Evolutionary conservation across 2,797 vertebrate genomes (phyloP).

Genomic region (Syndactyla subalaris): DNA sequence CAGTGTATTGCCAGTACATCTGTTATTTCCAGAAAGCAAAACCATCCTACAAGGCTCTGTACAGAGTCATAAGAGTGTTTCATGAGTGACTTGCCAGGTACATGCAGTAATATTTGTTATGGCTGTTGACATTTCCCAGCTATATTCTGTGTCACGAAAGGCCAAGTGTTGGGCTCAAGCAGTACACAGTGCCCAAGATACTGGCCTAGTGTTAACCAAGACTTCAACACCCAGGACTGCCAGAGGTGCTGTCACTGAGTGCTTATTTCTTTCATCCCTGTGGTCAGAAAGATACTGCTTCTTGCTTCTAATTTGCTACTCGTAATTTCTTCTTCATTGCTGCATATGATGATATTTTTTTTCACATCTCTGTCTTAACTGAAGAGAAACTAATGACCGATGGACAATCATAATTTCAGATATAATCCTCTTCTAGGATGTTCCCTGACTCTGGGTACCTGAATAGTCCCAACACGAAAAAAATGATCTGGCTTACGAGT

Average conservation of each 20-base stretch:
- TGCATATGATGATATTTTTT: not conserved
- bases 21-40: slow-evolving; percentile 35
- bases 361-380: not conserved
- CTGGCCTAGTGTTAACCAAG: not conserved
- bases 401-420: not conserved
- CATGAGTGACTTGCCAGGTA: slow-evolving; percentile 39
- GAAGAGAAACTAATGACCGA: slow-evolving; percentile 1
- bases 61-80: slow-evolving; percentile 28
- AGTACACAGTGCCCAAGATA: not conserved
- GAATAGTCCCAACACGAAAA: not conserved
- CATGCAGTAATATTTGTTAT: slow-evolving; percentile 42
- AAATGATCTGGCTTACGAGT: not conserved
- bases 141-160: not conserved
- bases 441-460: not conserved
- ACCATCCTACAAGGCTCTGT: not conserved
- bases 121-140: slow-evolving; percentile 30
- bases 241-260: not conserved
- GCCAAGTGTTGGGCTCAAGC: not conserved
- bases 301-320: not conserved
- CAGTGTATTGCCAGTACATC: not conserved
- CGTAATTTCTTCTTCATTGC: not conserved
- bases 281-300: not conserved
- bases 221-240: not conserved
- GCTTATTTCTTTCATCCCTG: not conserved
- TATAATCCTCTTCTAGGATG: not conserved